A percentile compares a stretch with the other conserved stretches of the same genome.
Evolutionary conservation across 2,888 invertebrate genomes (phyloP).

Genomic region (Drosophila diplacantha): DNA sequence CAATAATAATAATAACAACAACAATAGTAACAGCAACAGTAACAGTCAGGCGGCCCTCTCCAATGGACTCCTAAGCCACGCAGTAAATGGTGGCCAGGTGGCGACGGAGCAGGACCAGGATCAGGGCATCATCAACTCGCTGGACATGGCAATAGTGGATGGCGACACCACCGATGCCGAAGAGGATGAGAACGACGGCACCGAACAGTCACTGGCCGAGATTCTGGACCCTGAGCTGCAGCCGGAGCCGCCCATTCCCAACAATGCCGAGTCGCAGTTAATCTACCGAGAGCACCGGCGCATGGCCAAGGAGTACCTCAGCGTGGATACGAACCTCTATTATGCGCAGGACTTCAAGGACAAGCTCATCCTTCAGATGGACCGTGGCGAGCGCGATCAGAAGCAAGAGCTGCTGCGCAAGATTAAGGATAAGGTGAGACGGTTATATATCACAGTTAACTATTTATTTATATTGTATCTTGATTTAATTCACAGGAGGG

Average conservation of each 20-base stretch:
- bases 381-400: conserved; percentile 72
- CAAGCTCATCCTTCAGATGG: conserved; percentile 81
- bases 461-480: too few relatives aligned
- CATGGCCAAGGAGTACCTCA: conserved; percentile 91
- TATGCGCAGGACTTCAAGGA: conserved; percentile 88
- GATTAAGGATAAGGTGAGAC: conserved; percentile 75
- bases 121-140: conserved; percentile 8
- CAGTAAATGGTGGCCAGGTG: conserved; percentile 7
- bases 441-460: not conserved
- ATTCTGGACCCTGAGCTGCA: conserved; percentile 89
- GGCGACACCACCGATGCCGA: conserved; percentile 39
- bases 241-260: conserved; percentile 88
- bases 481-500: conserved; percentile 61
- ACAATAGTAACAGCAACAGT: too few relatives aligned
- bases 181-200: conserved; percentile 52
- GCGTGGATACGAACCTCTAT: conserved; percentile 91
- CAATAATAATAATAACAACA: conserved; percentile 37
- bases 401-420: conserved; percentile 75
- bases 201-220: conserved; percentile 81
- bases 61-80: conserved; percentile 49
- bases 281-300: conserved; percentile 94
- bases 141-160: conserved; percentile 59
- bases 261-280: conserved; percentile 86
- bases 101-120: conserved; percentile 11
- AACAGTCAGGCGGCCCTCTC: conserved; percentile 7